Base-by-base conservation (phyloP, 2,797 vertebrate genomes). In the Sorex maritimensis region DNA sequence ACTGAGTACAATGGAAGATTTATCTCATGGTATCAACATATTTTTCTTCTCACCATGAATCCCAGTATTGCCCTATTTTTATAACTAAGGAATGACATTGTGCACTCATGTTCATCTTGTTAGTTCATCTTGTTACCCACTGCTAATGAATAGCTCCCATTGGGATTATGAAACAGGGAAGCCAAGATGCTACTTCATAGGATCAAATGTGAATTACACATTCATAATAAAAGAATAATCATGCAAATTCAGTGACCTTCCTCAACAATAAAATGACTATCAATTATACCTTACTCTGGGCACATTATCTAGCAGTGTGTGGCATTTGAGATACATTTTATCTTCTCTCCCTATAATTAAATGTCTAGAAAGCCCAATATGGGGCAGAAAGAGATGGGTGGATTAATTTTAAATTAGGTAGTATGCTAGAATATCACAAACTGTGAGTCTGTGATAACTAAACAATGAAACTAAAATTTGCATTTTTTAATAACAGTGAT, bases 61-160 rank as follows among this genome's bases (percentile, higher is more conserved):
- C 14, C 17, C 28, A 88, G 86, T 63, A 79, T 38, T 88, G 23
- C 49, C 46, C 58, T 92, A 55, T 94, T 95, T 95, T 94, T 92
- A 92, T 91, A 95, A 86, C 86, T 90, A 88, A 94, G 52, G 19
- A 79, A 79, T 90, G 78, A 95, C 68, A 95, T 34, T 91, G 73
- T 86, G 28, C 88, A 90, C 58, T 95, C 55, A 52, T 79, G 90
- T 93, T 94, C 92, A 96, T 96, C 86, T 88, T 94, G 79, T 95
- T 93, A 93, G 68, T 94, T 94, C 92, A 96, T 97, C 95, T 95
- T 89, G 58, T 95, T 95, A 94, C 91, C 86, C 73, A 89, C 73
- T 72, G 80, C 38, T 94, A 94, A 95, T 94, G 94, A 96, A 95
- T 84, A 94, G 77, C 58, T 86, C 83, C 90, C 58, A 81, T 17